Conservation (phyloP, 2,888 invertebrate genomes). For the Pemphredon lugubris region DNA sequence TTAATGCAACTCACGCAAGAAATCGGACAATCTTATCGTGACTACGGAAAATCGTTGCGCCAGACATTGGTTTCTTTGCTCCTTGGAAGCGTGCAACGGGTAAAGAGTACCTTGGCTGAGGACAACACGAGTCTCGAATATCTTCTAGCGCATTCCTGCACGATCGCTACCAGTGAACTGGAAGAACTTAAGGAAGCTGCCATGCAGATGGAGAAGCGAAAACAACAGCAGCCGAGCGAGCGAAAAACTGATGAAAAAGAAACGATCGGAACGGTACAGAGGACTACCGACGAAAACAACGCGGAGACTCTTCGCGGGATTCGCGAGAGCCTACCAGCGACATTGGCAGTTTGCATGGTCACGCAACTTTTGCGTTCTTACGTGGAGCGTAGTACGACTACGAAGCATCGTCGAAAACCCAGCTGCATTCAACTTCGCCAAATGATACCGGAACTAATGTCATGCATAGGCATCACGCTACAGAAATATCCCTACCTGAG, state of each 20-base stretch:
- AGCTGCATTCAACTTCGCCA: conserved; percentile 73
- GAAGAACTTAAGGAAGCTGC: conserved; percentile 72
- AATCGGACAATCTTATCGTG: conserved; percentile 73
- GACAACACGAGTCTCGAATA: conserved; percentile 74
- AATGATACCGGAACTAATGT: conserved; percentile 75
- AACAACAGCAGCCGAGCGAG: conserved; percentile 49
- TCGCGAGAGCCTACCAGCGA: conserved; percentile 75
- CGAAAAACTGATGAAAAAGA: conserved; percentile 45
- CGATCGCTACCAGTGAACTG: conserved; percentile 73
- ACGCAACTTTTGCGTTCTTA: conserved; percentile 71
- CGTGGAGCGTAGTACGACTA: conserved; percentile 40
- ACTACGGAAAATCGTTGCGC: conserved; percentile 73
- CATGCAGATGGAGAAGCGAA: conserved; percentile 55
- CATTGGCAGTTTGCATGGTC: conserved; percentile 74
- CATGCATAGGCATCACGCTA: conserved; percentile 72
- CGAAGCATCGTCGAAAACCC: conserved; percentile 60
- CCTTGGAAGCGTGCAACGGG: conserved; percentile 74
- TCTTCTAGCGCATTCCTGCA: conserved; percentile 73
- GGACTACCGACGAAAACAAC: conserved; percentile 48
- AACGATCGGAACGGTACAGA: conserved; percentile 33
- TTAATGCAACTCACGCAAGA: conserved; percentile 74
- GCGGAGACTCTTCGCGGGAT: conserved; percentile 59
- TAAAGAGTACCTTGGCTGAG: conserved; percentile 67
- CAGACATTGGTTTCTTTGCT: conserved; percentile 74
- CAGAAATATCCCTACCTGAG: conserved; percentile 74